A percentile compares a stretch with the other conserved stretches of the same genome.
phyloP scores from a whole-genome alignment of 2,888 invertebrate genomes.

The Ramazzottius varieornatus region DNA sequence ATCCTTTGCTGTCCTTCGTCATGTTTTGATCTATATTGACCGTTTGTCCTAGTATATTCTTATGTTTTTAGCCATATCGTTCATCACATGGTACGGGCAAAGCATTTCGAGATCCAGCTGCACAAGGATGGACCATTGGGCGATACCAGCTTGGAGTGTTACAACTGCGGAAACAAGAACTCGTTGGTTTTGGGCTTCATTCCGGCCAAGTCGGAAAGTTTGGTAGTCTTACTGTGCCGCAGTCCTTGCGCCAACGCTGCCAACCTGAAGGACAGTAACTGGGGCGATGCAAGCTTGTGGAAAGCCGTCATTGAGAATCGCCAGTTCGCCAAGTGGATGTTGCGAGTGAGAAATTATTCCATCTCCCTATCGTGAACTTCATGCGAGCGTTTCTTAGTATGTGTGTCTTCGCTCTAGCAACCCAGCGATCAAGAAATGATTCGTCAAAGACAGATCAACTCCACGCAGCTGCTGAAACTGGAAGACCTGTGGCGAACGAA shows the following conservation, averaged over 20 bases:
- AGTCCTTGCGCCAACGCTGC: constrained; percentile 95
- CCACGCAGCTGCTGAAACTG: constrained; percentile 82
- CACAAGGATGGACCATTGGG: constrained; percentile 91
- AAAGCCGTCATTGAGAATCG: constrained; percentile 51
- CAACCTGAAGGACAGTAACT: constrained; percentile 92
- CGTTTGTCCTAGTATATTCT: too few species aligned
- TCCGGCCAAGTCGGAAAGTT: constrained; percentile 93
- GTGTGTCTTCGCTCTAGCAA: neutral
- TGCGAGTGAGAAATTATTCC: neutral
- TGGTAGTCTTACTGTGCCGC: constrained; percentile 79
- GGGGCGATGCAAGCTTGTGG: constrained; percentile 90
- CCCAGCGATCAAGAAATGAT: constrained; percentile 70
- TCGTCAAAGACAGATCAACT: constrained; percentile 79
- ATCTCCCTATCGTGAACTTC: neutral
- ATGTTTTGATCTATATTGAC: too few species aligned
- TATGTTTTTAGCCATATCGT: constrained; percentile 59
- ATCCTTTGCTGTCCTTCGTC: neutral
- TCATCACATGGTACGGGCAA: constrained; percentile 92
- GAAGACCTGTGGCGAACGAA: constrained; percentile 92
- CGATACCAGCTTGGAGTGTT: constrained; percentile 89
- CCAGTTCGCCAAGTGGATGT: constrained; percentile 2
- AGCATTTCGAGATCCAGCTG: constrained; percentile 91
- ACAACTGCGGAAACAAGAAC: constrained; percentile 90
- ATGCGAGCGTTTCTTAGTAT: neutral
- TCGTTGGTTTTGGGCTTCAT: constrained; percentile 96